A percentile compares a stretch with the other conserved stretches of the same genome.
Conservation (phyloP, 2,888 invertebrate species). For the Netelia fuscicornis region DNA sequence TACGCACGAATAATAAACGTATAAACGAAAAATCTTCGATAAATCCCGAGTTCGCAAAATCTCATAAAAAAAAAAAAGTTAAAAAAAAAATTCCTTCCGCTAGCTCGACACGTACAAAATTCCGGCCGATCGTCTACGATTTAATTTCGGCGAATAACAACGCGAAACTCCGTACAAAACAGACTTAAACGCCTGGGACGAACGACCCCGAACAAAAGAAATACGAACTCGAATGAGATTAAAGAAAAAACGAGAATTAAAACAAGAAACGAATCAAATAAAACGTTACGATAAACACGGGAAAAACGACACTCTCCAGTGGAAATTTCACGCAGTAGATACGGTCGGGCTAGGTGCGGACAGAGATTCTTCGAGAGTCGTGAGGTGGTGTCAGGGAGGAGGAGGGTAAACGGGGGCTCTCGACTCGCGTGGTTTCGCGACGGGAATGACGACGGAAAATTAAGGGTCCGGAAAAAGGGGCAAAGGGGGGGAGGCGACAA, state of each 20-base stretch:
- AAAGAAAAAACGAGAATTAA: background rate
- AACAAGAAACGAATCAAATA: background rate
- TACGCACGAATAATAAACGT: no score
- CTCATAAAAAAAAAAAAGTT: no score
- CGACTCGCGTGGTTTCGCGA: constrained; percentile 18
- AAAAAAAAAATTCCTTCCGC: no score
- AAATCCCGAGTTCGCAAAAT: no score
- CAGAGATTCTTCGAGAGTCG: constrained; percentile 47
- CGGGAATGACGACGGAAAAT: constrained; percentile 56
- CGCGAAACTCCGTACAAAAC: background rate
- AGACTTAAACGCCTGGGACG: background rate
- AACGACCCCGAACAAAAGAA: background rate
- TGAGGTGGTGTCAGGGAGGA: background rate
- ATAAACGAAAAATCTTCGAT: no score
- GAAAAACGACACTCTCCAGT: background rate
- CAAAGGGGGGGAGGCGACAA: constrained; percentile 19
- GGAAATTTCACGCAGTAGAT: constrained; percentile 29
- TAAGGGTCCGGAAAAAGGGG: constrained; percentile 41
- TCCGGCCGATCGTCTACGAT: background rate
- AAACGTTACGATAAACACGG: background rate
- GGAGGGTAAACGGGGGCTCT: background rate
- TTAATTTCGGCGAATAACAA: background rate
- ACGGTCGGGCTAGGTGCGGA: constrained; percentile 38
- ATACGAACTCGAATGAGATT: background rate
- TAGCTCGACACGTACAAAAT: background rate